A percentile compares a stretch with the other conserved stretches of the same genome.
phyloP scores from a whole-genome alignment of 37 sponge, comb jelly and placozoan species.

The Dysidea cf. avara region DNA sequence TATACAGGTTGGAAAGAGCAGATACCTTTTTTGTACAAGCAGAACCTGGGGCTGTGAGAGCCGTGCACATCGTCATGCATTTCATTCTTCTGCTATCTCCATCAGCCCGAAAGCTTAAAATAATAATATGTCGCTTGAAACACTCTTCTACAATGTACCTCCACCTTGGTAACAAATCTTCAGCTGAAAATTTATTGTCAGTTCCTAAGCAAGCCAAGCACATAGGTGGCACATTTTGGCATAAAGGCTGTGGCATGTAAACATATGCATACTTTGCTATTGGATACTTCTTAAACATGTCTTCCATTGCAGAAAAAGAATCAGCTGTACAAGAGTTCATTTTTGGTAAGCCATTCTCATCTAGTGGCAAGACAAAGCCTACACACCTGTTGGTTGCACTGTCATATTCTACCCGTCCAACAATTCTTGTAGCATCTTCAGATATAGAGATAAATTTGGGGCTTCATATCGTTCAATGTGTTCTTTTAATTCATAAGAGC shows the following conservation, averaged over 20 bases:
- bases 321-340: too few relatives aligned
- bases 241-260: constrained; percentile 55
- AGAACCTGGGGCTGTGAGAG: not conserved
- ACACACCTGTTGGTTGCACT: constrained; percentile 42
- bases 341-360: constrained; percentile 22
- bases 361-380: constrained; percentile 39
- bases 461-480: constrained; percentile 3
- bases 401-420: constrained; percentile 49
- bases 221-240: constrained; percentile 27
- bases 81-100: constrained; percentile 57
- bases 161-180: too few relatives aligned
- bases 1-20: not conserved
- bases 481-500: constrained; percentile 19
- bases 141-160: too few relatives aligned
- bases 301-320: too few relatives aligned
- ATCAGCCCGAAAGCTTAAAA: constrained; percentile 53
- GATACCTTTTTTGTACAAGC: not conserved
- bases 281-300: not conserved
- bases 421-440: constrained; percentile 24
- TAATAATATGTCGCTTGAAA: constrained; percentile 26
- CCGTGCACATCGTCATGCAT: constrained; percentile 31
- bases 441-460: not conserved
- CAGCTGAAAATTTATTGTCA: too few relatives aligned
- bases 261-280: constrained; percentile 54
- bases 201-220: constrained; percentile 34